phyloP scores from a whole-genome alignment of 2,797 vertebrate genomes.

The Mastacembelus armatus region DNA sequence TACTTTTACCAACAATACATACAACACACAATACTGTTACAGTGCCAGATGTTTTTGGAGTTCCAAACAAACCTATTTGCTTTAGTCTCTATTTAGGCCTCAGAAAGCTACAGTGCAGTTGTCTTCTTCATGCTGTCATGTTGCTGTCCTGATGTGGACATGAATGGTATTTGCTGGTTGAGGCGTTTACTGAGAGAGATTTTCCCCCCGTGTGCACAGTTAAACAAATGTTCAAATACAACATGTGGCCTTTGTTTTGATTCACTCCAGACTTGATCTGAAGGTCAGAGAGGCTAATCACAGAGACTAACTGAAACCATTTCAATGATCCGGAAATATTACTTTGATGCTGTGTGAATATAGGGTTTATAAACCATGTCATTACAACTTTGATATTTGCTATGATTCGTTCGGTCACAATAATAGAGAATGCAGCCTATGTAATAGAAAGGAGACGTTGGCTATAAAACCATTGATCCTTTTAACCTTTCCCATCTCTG shows the following conservation, averaged over 20 bases:
- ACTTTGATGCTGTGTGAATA: slow-evolving; percentile 56
- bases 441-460: slow-evolving; percentile 55
- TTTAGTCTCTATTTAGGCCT: background rate
- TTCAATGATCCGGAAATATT: slow-evolving; percentile 55
- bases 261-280: slow-evolving; percentile 38
- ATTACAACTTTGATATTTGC: slow-evolving; percentile 62
- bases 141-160: background rate
- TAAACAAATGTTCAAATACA: slow-evolving; percentile 31
- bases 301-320: slow-evolving; percentile 41
- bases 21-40: too few relatives aligned
- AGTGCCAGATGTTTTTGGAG: background rate
- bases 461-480: slow-evolving; percentile 69
- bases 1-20: background rate
- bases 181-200: background rate
- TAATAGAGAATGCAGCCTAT: slow-evolving; percentile 54
- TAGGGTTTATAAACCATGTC: slow-evolving; percentile 65
- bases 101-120: too few relatives aligned
- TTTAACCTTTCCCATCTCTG: slow-evolving; percentile 74
- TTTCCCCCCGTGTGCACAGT: background rate
- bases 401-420: slow-evolving; percentile 47
- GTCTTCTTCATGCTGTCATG: background rate
- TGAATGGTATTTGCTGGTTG: background rate
- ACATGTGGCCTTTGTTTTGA: slow-evolving; percentile 56
- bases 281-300: slow-evolving; percentile 63
- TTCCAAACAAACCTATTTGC: background rate